Percentiles rank a stretch among this genome's conserved stretches.
Evolutionary conservation across 2,797 vertebrate genomes (phyloP).

Genomic region (Manis pentadactyla): DNA sequence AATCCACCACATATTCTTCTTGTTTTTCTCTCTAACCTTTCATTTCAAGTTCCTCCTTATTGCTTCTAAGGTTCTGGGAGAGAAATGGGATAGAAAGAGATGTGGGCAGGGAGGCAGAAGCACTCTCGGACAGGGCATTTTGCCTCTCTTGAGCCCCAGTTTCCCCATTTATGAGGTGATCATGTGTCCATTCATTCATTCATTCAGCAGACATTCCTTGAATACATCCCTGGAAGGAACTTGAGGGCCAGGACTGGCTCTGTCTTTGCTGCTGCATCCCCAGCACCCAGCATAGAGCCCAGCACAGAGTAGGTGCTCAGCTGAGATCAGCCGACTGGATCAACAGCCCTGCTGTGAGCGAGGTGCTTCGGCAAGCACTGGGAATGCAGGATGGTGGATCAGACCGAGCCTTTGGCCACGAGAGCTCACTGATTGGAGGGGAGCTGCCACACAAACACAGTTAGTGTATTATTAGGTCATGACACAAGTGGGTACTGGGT

Average conservation of each 20-base stretch:
- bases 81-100: not conserved
- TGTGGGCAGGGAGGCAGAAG: not conserved
- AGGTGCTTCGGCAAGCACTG: not conserved
- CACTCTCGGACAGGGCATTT: not conserved
- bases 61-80: not conserved
- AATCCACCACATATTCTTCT: slow-evolving; percentile 58
- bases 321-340: not conserved
- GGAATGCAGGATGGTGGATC: not conserved
- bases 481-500: not conserved
- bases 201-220: not conserved
- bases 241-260: not conserved
- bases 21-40: slow-evolving; percentile 69
- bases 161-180: not conserved
- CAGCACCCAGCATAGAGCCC: not conserved
- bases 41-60: not conserved
- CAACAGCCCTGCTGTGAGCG: not conserved
- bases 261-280: accelerated
- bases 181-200: not conserved
- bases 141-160: not conserved
- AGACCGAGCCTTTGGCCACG: accelerated
- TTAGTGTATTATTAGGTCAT: accelerated
- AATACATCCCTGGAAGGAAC: not conserved
- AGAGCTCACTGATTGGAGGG: not conserved
- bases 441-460: accelerated
- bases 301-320: not conserved